phyloP scores from a whole-genome alignment of 2,888 invertebrate genomes.

The Sphaeridia pumilis region DNA sequence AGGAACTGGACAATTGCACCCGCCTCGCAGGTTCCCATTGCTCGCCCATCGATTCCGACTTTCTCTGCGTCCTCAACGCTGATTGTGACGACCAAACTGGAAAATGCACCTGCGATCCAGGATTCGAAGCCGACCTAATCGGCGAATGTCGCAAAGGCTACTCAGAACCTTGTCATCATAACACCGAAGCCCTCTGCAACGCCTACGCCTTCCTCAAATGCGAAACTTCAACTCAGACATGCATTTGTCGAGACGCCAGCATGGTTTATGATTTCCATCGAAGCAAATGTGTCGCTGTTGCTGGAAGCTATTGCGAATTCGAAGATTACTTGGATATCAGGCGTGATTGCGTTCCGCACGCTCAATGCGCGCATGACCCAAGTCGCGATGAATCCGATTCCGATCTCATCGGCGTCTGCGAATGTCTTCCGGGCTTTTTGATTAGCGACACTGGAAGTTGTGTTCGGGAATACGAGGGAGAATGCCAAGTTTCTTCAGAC shows the following conservation, averaged over 20 bases:
- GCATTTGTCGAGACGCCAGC: neutral
- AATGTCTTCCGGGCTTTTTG: constrained; percentile 21
- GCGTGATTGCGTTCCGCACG: constrained; percentile 16
- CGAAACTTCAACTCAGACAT: neutral
- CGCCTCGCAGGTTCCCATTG: neutral
- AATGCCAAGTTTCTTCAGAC: constrained; percentile 15
- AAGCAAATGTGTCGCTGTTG: constrained; percentile 3
- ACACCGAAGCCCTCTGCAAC: constrained; percentile 4
- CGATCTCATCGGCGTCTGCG: constrained; percentile 14
- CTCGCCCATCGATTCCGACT: neutral
- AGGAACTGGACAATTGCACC: neutral
- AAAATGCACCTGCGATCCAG: neutral
- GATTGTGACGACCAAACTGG: neutral
- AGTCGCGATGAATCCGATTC: too few relatives aligned
- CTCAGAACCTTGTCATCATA: neutral
- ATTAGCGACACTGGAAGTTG: constrained; percentile 20
- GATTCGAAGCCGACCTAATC: neutral
- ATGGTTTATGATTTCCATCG: neutral
- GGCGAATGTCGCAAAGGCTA: constrained; percentile 5
- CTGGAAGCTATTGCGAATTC: constrained; percentile 5
- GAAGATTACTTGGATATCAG: too few relatives aligned
- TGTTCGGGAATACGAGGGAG: constrained; percentile 17
- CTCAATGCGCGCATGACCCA: constrained; percentile 18
- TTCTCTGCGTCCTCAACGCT: constrained; percentile 4
- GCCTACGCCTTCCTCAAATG: constrained; percentile 2